A percentile compares a stretch with the other conserved stretches of the same genome.
Conservation (phyloP, 2,113 vertebrate genomes). For the Callionymus lyra region DNA sequence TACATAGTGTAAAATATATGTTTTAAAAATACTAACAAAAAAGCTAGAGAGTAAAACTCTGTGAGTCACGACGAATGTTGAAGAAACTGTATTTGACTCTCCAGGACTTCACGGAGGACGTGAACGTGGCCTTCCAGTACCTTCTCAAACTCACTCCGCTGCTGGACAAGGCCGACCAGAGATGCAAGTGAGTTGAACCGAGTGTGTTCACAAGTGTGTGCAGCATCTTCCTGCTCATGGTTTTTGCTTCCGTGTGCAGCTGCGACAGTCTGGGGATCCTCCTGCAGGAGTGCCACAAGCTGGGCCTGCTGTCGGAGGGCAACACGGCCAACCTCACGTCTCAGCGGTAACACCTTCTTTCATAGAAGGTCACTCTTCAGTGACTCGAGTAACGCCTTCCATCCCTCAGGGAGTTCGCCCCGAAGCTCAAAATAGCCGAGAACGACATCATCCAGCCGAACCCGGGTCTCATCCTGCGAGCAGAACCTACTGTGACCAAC, state of each 20-base stretch:
- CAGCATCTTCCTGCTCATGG: neutral
- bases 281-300: slow-evolving; percentile 91
- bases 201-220: neutral
- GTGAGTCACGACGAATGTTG: no score
- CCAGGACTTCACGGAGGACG: slow-evolving; percentile 91
- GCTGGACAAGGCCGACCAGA: slow-evolving; percentile 92
- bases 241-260: slow-evolving; percentile 54
- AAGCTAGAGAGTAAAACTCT: no score
- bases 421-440: slow-evolving; percentile 81
- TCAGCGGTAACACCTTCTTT: slow-evolving; percentile 73
- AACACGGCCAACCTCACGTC: slow-evolving; percentile 74
- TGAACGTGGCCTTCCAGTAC: slow-evolving; percentile 87
- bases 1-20: no score
- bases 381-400: neutral
- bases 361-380: neutral
- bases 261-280: slow-evolving; percentile 88
- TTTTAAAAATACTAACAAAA: no score
- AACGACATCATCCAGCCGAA: slow-evolving; percentile 96
- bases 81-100: neutral
- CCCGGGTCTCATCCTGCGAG: slow-evolving; percentile 87
- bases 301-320: slow-evolving; percentile 82
- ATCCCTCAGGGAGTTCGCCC: slow-evolving; percentile 73
- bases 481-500: slow-evolving; percentile 95
- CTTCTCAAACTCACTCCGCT: slow-evolving; percentile 89
- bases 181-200: slow-evolving; percentile 82